phyloP scores from a whole-genome alignment of 2,113 vertebrate genomes.

The Fukomys damarensis region DNA sequence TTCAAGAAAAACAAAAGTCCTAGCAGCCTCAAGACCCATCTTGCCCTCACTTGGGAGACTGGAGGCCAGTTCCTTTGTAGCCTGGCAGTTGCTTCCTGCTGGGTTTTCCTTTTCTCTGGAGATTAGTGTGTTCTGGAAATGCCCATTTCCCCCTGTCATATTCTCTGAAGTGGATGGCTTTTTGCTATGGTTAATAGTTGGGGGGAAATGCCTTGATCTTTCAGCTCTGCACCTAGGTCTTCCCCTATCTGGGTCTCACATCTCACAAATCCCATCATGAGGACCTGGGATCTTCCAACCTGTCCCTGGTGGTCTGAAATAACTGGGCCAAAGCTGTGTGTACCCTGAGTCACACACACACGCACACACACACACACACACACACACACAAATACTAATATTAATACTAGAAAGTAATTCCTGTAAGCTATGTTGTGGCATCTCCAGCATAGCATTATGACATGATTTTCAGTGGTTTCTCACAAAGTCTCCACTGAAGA shows the following conservation, averaged over 20 bases:
- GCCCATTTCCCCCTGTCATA: neutral
- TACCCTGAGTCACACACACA: neutral
- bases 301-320: neutral
- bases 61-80: neutral
- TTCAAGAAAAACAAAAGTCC: neutral
- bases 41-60: neutral
- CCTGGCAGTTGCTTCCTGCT: neutral
- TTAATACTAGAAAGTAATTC: neutral
- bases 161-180: neutral
- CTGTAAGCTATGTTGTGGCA: neutral
- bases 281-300: neutral
- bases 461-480: neutral
- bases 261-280: neutral
- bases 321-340: neutral
- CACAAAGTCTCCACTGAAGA: neutral
- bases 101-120: neutral
- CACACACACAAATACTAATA: neutral
- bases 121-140: neutral
- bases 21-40: neutral
- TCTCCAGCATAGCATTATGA: neutral
- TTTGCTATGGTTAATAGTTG: neutral
- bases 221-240: neutral
- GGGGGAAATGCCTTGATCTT: neutral
- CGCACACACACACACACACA: neutral
- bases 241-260: neutral